Percentiles rank a stretch among this genome's conserved stretches.
Conservation (phyloP, 2,113 vertebrate genomes). For the Xenopus tropicalis region DNA sequence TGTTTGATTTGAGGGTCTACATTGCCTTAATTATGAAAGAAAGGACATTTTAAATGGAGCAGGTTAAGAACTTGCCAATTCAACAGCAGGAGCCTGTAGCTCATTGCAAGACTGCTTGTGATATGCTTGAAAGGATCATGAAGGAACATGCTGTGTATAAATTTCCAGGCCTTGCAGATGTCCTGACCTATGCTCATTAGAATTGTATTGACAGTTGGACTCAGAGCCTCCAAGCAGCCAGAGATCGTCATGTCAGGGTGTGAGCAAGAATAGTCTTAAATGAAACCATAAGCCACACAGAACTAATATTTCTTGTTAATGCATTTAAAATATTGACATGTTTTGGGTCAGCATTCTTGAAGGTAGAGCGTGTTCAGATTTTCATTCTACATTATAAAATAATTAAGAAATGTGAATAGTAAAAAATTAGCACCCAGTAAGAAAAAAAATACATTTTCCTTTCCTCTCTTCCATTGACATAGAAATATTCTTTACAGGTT, state of each 20-base stretch:
- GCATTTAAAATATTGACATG: background rate
- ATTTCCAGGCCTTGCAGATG: constrained; percentile 34
- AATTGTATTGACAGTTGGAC: constrained; percentile 24
- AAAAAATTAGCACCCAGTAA: too few relatives aligned
- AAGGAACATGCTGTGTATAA: constrained; percentile 26
- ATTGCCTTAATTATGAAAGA: background rate
- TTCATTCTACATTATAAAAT: too few relatives aligned
- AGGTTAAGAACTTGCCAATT: constrained; percentile 42
- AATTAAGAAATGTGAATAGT: too few relatives aligned
- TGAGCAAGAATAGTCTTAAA: constrained; percentile 34
- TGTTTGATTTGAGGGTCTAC: background rate
- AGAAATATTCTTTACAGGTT: too few relatives aligned
- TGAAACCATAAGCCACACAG: background rate
- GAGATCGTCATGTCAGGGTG: constrained; percentile 46
- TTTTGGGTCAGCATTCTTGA: background rate
- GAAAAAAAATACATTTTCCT: too few relatives aligned
- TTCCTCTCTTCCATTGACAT: too few relatives aligned
- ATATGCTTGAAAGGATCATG: constrained; percentile 14
- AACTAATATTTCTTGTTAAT: background rate
- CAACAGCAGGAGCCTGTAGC: constrained; percentile 17
- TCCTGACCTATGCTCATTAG: constrained; percentile 12
- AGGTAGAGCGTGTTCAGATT: background rate
- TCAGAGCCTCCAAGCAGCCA: constrained; percentile 25
- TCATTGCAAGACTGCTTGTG: constrained; percentile 33
- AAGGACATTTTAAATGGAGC: background rate